Evolutionary conservation across 2,797 vertebrate species (phyloP).

Genomic region (Poecilia wingei): DNA sequence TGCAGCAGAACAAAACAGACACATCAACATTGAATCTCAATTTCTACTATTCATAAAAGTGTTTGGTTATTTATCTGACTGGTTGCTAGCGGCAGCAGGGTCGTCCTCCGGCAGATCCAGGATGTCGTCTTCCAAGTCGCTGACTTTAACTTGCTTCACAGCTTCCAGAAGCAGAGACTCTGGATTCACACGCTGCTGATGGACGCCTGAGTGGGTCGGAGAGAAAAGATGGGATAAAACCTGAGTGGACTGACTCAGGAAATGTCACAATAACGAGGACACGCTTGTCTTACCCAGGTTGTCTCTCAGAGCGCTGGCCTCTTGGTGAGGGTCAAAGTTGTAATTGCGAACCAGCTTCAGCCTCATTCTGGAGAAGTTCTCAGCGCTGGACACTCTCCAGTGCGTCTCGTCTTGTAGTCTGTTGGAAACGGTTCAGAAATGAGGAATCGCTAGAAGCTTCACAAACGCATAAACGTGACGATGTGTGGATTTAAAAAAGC

Average conservation of each 20-base stretch:
- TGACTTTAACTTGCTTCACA: slow-evolving; percentile 97
- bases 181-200: slow-evolving; percentile 84
- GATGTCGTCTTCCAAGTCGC: slow-evolving; percentile 92
- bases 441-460: background rate
- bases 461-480: background rate
- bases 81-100: slow-evolving; percentile 72
- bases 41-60: background rate
- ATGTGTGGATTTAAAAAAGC: background rate
- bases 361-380: slow-evolving; percentile 97
- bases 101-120: slow-evolving; percentile 94
- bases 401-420: slow-evolving; percentile 85
- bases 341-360: slow-evolving; percentile 93
- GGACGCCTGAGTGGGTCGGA: slow-evolving; percentile 80
- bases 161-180: slow-evolving; percentile 93
- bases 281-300: slow-evolving; percentile 88
- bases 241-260: background rate
- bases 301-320: slow-evolving; percentile 95
- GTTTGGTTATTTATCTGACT: slow-evolving; percentile 67
- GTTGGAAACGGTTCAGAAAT: slow-evolving; percentile 37
- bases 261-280: background rate
- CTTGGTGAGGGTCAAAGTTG: slow-evolving; percentile 88
- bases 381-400: slow-evolving; percentile 94
- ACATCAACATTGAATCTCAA: background rate
- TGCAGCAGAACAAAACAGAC: background rate
- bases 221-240: slow-evolving; percentile 12